Evolutionary conservation across 2,113 vertebrate genomes (phyloP), one percentile per base, ranked within the genome.

Genomic region (Australoheros scitulus): DNA sequence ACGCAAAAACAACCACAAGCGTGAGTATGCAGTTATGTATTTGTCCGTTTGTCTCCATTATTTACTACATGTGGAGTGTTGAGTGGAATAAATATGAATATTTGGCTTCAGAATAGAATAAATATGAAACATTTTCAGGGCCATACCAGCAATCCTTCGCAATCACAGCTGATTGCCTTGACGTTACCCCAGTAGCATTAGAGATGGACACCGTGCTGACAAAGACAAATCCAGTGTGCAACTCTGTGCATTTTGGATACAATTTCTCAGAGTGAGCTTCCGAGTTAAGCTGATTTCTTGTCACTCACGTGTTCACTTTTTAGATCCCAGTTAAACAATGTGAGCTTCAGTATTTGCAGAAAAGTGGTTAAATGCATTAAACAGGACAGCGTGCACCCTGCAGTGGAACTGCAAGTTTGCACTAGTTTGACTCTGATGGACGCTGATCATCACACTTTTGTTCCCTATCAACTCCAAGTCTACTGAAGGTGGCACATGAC

Each of bases 1-100:
- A 82, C 96, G 97, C 95, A 98, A 97, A 96, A 97, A 97, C 95
- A 97, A 97, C 96, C 97, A 98, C 92, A 98, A 98, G 95, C 97
- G 97, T 98, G 94, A 97, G 97, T 95, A 47, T 79, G 79, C 87
- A 47, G 22, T n/a, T 18, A n/a, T 60, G 15, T 7, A 32, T 14
- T 13, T 13, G 10, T 64, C 20, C 38, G 24, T 58, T 63, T 38
- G 50, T 57, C 8, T 87, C 41, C 34, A 47, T 85, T 57, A 55
- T 78, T 76, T 24, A 82, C 22, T 15, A 55, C 29, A 56, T 36
- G 18, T 22, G 52, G 47, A 17, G 32, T 34, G 29, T 58, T 74
- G 38, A 47, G 26, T 47, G 15, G 26, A 80, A 41, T 52, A 22
- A 65, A 57, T 58, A 52, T 47, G 17, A 22, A 36, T 78, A 79